These are phyloP conservation scores for Felis chaus DNA, from an alignment of 2,113 vertebrate species.

Conservation along the genomic window DNA sequence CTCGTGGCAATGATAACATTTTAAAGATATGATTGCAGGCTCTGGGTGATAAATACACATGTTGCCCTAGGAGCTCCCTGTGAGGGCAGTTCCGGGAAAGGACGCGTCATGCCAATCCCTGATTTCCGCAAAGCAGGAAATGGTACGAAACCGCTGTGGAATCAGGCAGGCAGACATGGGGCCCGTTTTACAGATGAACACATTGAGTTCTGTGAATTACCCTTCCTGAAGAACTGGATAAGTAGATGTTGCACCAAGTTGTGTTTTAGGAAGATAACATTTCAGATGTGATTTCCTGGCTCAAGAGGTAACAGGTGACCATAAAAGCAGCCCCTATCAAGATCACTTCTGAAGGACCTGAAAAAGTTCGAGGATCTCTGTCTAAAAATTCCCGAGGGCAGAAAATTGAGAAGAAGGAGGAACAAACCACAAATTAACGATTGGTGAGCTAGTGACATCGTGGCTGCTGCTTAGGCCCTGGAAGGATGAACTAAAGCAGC, in stretches of 20 bases:
- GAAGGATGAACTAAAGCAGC: neutral
- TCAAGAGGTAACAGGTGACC: neutral
- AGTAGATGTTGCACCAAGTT: neutral
- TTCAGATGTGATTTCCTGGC: neutral
- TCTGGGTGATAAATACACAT: too few species aligned
- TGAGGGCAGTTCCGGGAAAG: neutral
- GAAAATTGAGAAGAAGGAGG: neutral
- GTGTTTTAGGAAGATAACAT: neutral
- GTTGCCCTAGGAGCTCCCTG: neutral
- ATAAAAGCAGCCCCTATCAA: neutral
- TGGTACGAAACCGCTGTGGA: fast-evolving
- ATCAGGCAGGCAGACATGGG: too few species aligned
- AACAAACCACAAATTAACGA: neutral
- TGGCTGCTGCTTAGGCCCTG: neutral
- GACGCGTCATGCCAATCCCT: neutral
- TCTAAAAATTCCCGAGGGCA: neutral
- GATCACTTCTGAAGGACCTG: neutral
- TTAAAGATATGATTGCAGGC: fast-evolving
- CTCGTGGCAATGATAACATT: neutral
- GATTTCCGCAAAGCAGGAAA: too few species aligned
- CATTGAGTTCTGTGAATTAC: neutral
- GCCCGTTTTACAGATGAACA: neutral
- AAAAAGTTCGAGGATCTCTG: neutral
- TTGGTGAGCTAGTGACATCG: neutral
- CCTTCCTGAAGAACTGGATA: neutral